Evolutionary conservation across 2,888 invertebrate species (phyloP).

Genomic region (Apeira syringaria): DNA sequence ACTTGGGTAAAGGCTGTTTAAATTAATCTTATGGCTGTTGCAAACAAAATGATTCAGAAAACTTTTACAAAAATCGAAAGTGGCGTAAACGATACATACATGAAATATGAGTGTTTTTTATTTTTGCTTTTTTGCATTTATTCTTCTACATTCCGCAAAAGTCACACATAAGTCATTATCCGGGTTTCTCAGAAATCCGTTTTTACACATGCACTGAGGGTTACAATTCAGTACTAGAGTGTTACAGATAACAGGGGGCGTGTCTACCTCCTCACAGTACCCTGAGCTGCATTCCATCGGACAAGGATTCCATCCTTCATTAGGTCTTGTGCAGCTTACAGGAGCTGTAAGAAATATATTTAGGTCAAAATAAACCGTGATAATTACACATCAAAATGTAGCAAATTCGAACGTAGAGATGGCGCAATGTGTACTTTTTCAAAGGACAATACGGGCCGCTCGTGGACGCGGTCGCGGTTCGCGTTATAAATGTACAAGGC

Average conservation of each 20-base stretch:
- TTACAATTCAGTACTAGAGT: constrained; percentile 44
- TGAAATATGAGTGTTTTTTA: too few species aligned
- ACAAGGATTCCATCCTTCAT: constrained; percentile 45
- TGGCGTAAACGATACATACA: too few species aligned
- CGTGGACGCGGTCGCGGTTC: too few species aligned
- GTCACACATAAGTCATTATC: constrained; percentile 38
- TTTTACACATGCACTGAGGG: constrained; percentile 45
- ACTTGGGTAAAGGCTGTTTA: too few species aligned
- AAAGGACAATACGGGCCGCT: too few species aligned
- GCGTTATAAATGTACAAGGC: too few species aligned
- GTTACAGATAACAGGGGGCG: constrained; percentile 37
- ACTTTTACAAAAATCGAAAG: too few species aligned
- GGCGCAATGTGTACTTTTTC: too few species aligned
- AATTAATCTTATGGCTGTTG: too few species aligned
- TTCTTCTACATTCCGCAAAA: constrained; percentile 34
- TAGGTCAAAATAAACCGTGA: neutral
- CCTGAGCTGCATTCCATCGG: constrained; percentile 43
- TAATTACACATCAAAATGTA: too few species aligned
- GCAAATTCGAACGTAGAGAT: too few species aligned
- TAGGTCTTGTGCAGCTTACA: constrained; percentile 43
- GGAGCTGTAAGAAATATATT: constrained; percentile 34
- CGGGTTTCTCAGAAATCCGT: constrained; percentile 40
- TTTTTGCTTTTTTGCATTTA: constrained; percentile 7
- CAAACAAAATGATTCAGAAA: neutral
- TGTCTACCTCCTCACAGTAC: constrained; percentile 39